Evolutionary conservation across 2,797 vertebrate genomes (phyloP), one percentile per base, ranked within the genome.

Genomic region (Oreortyx pictus): DNA sequence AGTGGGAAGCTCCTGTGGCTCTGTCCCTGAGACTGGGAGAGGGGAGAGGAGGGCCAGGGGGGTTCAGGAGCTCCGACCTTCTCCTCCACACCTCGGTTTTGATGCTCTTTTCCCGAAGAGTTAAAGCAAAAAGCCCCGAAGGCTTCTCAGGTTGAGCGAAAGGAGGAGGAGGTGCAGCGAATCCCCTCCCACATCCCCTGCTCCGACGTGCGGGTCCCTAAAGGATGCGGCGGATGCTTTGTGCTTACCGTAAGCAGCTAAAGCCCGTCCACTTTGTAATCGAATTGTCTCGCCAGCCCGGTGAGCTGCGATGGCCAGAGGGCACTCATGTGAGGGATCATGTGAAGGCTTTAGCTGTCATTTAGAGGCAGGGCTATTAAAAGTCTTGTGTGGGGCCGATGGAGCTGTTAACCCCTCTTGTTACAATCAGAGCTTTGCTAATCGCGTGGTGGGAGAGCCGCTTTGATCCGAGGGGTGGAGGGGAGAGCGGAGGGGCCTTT

Each of bases 381-480:
- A 82, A 95, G 86, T 82, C 90, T 90, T 75, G 93, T 83, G 93
- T 86, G 91, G 86, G 88, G 89, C 82, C 88, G 78, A 77, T 77
- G 92, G 84, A 94, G 85, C 91, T 95, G 76, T 94, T 94, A 94
- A 93, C 89, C 92, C 94, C 95, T 95, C 94, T 91, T 90, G 89
- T 96, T 92, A 64, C 89, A 65, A 93, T 93, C 92, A 93, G 87
- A 95, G 94, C 76, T 75, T 41, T 70, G 93, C 95, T 95, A 95
- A 95, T 95, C 85, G 90, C 87, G 2, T 85, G 86, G 84, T 89
- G 92, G 93, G 88, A 96, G 93, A 93, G 84, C 82, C 3, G 62
- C 94, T 96, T 96, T 96, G 94, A 95, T 94, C 92, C 88, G 71
- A 82, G 82, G 85, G 93, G 81, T 79, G 88, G 91, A 91, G 84